Percentiles rank a stretch among this genome's conserved stretches.
Conservation (phyloP, 2,888 invertebrate species). For the Phragmatobia fuliginosa region DNA sequence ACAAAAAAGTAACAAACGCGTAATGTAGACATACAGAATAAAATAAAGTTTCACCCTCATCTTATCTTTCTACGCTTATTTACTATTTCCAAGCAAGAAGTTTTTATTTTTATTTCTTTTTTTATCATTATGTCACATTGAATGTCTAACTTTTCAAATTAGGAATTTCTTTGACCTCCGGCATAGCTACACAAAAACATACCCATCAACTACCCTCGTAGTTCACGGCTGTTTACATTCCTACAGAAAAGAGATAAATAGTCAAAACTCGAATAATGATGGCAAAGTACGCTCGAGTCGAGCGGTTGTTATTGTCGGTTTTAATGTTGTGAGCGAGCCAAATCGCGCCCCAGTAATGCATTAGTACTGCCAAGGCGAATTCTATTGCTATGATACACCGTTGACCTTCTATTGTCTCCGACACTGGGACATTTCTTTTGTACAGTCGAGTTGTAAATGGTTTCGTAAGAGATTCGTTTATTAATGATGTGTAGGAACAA, state of each 20-base stretch:
- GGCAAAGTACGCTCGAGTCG: constrained; percentile 40
- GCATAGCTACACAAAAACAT: constrained; percentile 28
- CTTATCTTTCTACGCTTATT: background rate
- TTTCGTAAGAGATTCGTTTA: constrained; percentile 16
- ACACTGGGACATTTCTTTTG: constrained; percentile 66
- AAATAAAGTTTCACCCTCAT: background rate
- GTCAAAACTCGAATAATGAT: constrained; percentile 47
- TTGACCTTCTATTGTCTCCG: constrained; percentile 81
- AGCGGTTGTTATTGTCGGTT: constrained; percentile 54
- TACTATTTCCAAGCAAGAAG: background rate
- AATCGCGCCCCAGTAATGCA: constrained; percentile 69
- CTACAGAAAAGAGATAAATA: constrained; percentile 40
- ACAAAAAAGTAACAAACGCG: background rate
- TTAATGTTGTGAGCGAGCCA: constrained; percentile 76
- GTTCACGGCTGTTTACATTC: constrained; percentile 37
- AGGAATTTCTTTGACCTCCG: constrained; percentile 26
- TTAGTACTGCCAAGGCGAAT: constrained; percentile 78
- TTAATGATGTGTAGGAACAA: constrained; percentile 13
- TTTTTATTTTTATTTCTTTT: constrained; percentile 5
- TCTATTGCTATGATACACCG: constrained; percentile 78
- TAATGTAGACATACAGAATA: background rate
- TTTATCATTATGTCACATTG: background rate
- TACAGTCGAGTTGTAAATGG: constrained; percentile 40
- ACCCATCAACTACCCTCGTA: constrained; percentile 31
- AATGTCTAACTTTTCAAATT: constrained; percentile 12